A percentile compares a stretch with the other conserved stretches of the same genome.
Evolutionary conservation across 2,888 invertebrate genomes (phyloP).

Genomic region (Pandemis corylana): DNA sequence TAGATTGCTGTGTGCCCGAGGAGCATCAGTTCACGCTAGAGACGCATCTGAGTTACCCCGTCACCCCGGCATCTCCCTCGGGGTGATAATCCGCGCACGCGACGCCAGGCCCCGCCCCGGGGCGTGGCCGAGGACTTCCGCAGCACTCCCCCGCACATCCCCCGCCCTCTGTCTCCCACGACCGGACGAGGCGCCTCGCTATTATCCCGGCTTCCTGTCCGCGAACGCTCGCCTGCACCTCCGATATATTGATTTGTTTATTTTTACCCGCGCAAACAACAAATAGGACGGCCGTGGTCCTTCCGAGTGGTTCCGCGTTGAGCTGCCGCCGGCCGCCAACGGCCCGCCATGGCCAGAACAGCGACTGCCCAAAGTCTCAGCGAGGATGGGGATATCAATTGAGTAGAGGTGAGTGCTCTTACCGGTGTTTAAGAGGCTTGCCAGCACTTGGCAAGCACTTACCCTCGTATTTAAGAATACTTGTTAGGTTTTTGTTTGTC

Average conservation of each 20-base stretch:
- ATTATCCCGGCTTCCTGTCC: conserved; percentile 84
- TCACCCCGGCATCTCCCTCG: conserved; percentile 42
- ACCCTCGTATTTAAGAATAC: too few relatives aligned
- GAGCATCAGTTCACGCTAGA: conserved; percentile 23
- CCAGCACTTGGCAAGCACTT: background rate
- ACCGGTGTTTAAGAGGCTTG: background rate
- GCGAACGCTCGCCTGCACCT: conserved; percentile 78
- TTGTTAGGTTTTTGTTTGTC: too few relatives aligned
- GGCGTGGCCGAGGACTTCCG: conserved; percentile 54
- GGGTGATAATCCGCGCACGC: conserved; percentile 59
- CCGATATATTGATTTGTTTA: conserved; percentile 82
- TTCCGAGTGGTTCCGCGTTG: conserved; percentile 66
- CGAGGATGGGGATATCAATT: conserved; percentile 32
- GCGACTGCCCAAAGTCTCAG: conserved; percentile 47
- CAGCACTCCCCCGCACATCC: conserved; percentile 54
- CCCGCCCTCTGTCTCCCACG: conserved; percentile 50
- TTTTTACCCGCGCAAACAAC: conserved; percentile 77
- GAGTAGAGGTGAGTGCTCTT: conserved; percentile 42
- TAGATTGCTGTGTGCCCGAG: conserved; percentile 10
- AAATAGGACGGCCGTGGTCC: conserved; percentile 66
- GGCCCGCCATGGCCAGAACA: conserved; percentile 42
- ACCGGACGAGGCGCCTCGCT: conserved; percentile 72
- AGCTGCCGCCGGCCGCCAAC: conserved; percentile 51
- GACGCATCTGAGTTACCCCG: conserved; percentile 33
- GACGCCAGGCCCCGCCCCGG: conserved; percentile 54